Base-by-base conservation (phyloP, 2,113 vertebrate species). In the Mystacornis crossleyi region DNA sequence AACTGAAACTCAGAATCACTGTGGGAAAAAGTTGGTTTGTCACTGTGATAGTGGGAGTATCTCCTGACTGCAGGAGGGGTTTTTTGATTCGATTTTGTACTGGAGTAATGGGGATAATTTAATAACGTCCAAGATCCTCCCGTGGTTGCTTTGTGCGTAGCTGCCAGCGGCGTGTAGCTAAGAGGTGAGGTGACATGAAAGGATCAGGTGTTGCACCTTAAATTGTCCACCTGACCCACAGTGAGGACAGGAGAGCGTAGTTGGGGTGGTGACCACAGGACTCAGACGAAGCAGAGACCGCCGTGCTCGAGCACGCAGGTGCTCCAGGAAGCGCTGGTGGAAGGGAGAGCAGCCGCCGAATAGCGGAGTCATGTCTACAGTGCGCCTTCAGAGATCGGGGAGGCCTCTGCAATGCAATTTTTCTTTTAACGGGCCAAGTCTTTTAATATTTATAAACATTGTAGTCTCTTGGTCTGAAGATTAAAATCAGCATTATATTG, bases 171-270 rank as follows among this genome's bases (percentile, higher is more conserved):
- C n/a, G n/a, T 64, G 36, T 51, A 0, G 3, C 14, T 65, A 14
- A 14, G 40, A 67, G 33, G 38, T 3, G 24, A 38, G 58, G 21
- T 33, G 5, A 12, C 57, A 2, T 0, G 18, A 16, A 23, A 10
- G 42, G 31, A 25, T 84, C 4, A 5, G 24, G 11, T 23, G 5
- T 51, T 74, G 3, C 0, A 29, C 13, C 19, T 50, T 34, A 2
- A 6, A 0, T 33, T 50, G 48, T 26, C 6, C 28, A 3, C 7
- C 18, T 0, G 18, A 11, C 21, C 5, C 47, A 5, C n/a, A 17
- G 55, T 26, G 66, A 28, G 38, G 36, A 7, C 24, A 21, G 40
- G 1, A 31, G n/a, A 48, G 6, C 6, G 0, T 1, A 10, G 38
- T 6, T 58, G 3, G 3, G 3, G 8, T 13, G 42, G 61, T 19